phyloP scores from a whole-genome alignment of 2,888 invertebrate species.

The Philereme transversata region DNA sequence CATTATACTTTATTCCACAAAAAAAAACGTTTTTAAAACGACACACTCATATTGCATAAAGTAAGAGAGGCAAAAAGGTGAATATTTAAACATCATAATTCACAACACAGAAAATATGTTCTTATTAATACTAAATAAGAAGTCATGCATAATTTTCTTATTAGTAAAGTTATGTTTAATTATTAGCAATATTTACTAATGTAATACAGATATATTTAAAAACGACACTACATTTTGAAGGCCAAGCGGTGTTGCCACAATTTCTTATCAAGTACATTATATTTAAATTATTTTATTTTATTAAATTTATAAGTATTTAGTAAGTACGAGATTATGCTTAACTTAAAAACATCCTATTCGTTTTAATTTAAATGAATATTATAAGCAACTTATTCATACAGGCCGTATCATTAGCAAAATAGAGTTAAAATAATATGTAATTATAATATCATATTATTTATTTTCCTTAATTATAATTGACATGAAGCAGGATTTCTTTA shows the following conservation, averaged over 20 bases:
- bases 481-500: constrained; percentile 71
- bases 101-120: constrained; percentile 45
- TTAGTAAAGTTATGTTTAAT: constrained; percentile 35
- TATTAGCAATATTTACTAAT: constrained; percentile 47
- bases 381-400: constrained; percentile 42
- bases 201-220: constrained; percentile 56
- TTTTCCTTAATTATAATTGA: constrained; percentile 78
- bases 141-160: constrained; percentile 51
- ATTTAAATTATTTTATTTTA: neutral
- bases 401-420: constrained; percentile 48
- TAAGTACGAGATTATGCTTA: constrained; percentile 58
- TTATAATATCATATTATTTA: constrained; percentile 57
- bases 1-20: constrained; percentile 75
- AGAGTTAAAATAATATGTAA: constrained; percentile 50
- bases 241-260: constrained; percentile 84
- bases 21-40: constrained; percentile 79
- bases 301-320: constrained; percentile 29
- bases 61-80: constrained; percentile 75
- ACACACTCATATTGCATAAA: constrained; percentile 81
- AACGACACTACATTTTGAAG: constrained; percentile 78
- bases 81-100: constrained; percentile 63
- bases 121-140: constrained; percentile 57
- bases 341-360: neutral
- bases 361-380: neutral
- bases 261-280: constrained; percentile 41